Base-by-base conservation (phyloP, 2,888 invertebrate species). In the Drosophila neutralis region DNA sequence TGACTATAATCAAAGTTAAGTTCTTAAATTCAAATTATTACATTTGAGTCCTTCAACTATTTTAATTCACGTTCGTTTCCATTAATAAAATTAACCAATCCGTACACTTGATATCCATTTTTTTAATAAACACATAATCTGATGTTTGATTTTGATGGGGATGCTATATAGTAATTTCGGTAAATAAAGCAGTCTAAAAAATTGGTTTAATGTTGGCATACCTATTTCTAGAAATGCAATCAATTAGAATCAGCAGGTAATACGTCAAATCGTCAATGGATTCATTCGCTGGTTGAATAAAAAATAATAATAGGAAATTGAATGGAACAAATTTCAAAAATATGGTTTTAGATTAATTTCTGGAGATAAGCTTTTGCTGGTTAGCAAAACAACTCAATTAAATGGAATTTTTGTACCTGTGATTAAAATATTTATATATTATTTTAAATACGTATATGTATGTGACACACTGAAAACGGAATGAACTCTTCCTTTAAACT, bases 171-270 rank as follows among this genome's bases (percentile, higher is more conserved):
- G 18, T 10, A 8, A 15, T 15, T 15, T 45, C 5, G 4, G 4
- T 4, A 21, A 21, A n/a, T n/a, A 4, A 10, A 53, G 18, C 35
- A 24, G 11, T 24, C n/a, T 29, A 13, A 18, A 38, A 56, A 11
- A 13, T 13, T 38, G 38, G 7, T 8, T 24, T 4, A 4, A 24
- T 24, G 1, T 24, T 45, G 2, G 2, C 11, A 21, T 42, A 21
- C 42, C 15, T 0, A 1, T 24, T n/a, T 7, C 27, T 27, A 27
- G 36, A n/a, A 38, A 8, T n/a, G 36, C 36, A 36, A 54, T 53
- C 53, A 10, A 15, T 35, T 54, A 42, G 35, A 31, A 11, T 40
- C 8, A 36, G 45, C 52, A 31, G 51, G n/a, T 38, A 56, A 40
- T 5, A 1, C 8, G 18, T 40, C 10, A 40, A 15, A 21, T 29